These are phyloP conservation scores for Folsomia candida DNA, from an alignment of 2,888 invertebrate genomes.

Conservation along the genomic window DNA sequence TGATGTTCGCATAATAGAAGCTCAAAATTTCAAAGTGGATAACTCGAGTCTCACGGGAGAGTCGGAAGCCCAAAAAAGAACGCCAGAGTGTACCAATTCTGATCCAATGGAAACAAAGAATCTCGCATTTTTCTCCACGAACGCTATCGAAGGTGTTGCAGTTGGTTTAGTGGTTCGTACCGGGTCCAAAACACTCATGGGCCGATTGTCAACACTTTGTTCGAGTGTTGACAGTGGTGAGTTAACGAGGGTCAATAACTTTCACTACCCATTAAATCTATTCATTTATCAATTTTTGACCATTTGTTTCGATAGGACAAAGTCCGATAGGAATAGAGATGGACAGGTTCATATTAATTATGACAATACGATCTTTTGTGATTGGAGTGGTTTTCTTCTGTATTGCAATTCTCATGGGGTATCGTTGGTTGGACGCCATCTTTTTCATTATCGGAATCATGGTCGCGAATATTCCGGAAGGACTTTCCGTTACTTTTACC, in stretches of 20 bases:
- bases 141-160: conserved; percentile 61
- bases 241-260: too few relatives aligned
- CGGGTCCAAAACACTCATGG: conserved; percentile 69
- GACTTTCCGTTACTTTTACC: conserved; percentile 45
- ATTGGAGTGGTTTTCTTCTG: conserved; percentile 70
- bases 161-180: conserved; percentile 66
- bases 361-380: conserved; percentile 67
- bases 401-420: conserved; percentile 67
- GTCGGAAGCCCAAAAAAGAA: conserved; percentile 63
- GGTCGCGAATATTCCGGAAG: conserved; percentile 70
- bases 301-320: too few relatives aligned
- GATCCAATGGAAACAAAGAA: conserved; percentile 61
- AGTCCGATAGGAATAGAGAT: conserved; percentile 78
- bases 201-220: conserved; percentile 68
- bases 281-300: background rate
- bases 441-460: conserved; percentile 60
- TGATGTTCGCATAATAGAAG: conserved; percentile 60
- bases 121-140: conserved; percentile 62
- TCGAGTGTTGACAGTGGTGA: conserved; percentile 64
- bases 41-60: conserved; percentile 70
- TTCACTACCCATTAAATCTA: too few relatives aligned
- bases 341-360: conserved; percentile 69
- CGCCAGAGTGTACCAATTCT: conserved; percentile 55
- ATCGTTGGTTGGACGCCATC: conserved; percentile 60
- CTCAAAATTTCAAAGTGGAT: conserved; percentile 63